These are phyloP conservation scores for Plebejus argus DNA, from an alignment of 2,888 invertebrate species.

Conservation along the genomic window DNA sequence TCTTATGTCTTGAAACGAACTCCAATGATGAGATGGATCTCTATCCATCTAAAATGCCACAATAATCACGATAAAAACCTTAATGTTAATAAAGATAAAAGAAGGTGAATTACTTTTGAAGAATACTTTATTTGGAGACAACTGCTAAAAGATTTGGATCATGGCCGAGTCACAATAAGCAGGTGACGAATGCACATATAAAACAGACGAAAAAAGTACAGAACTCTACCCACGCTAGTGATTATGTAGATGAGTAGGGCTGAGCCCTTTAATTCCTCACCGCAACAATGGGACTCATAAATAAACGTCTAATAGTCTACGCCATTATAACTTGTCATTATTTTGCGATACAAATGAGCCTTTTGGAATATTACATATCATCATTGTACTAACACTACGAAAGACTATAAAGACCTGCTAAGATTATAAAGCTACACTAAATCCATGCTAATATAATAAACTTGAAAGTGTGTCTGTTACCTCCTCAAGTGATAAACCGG, in stretches of 20 bases:
- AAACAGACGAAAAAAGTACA: slow-evolving; percentile 1
- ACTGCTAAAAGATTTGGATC: neutral
- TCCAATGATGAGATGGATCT: too few relatives aligned
- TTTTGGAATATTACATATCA: neutral
- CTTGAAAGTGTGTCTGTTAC: too few relatives aligned
- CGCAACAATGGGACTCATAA: slow-evolving; percentile 30
- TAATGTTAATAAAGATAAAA: too few relatives aligned
- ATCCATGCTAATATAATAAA: neutral
- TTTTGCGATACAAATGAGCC: slow-evolving; percentile 22
- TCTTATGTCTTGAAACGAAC: too few relatives aligned
- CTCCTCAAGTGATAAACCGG: neutral
- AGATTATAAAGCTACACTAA: neutral
- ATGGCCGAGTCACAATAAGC: neutral
- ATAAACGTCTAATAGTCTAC: slow-evolving; percentile 11
- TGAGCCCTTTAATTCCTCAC: slow-evolving; percentile 15
- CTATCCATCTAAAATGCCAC: too few relatives aligned
- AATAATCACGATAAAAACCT: too few relatives aligned
- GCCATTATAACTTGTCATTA: slow-evolving; percentile 27
- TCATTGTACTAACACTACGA: neutral
- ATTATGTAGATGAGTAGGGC: slow-evolving; percentile 26
- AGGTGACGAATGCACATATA: neutral
- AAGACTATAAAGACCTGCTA: too few relatives aligned
- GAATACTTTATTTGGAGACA: neutral
- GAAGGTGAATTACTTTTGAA: too few relatives aligned
- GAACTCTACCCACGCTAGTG: slow-evolving; percentile 16